phyloP scores from a whole-genome alignment of 2,797 vertebrate species.

The Menidia menidia region DNA sequence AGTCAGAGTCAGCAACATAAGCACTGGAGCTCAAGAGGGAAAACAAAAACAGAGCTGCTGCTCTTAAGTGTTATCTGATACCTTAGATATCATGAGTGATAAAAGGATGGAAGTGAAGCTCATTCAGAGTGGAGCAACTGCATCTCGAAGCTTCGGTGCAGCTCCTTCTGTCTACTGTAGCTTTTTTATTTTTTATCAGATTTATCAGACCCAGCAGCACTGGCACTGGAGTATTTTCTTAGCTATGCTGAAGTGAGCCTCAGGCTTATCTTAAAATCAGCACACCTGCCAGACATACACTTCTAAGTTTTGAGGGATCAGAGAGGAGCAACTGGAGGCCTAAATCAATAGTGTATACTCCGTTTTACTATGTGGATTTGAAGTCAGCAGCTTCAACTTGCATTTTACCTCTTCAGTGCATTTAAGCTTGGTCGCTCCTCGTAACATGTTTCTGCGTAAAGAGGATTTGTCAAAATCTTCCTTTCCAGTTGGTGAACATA shows the following conservation, averaged over 20 bases:
- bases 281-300: constrained; percentile 63
- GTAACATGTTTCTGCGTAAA: constrained; percentile 15
- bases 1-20: not conserved
- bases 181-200: constrained; percentile 15
- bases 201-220: constrained; percentile 60
- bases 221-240: constrained; percentile 45
- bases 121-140: constrained; percentile 25
- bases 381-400: constrained; percentile 26
- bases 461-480: constrained; percentile 4
- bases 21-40: constrained; percentile 10
- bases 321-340: constrained; percentile 59
- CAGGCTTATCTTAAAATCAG: constrained; percentile 59
- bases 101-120: constrained; percentile 4
- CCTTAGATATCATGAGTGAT: constrained; percentile 7
- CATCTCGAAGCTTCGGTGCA: constrained; percentile 25
- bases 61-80: constrained; percentile 14
- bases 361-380: constrained; percentile 53
- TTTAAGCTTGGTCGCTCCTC: constrained; percentile 32
- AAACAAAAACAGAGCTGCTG: not conserved
- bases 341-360: constrained; percentile 69
- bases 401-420: constrained; percentile 13
- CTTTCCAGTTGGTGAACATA: not conserved
- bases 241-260: constrained; percentile 52
- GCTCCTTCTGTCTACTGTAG: constrained; percentile 17
- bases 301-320: constrained; percentile 64